These are phyloP conservation scores for Lethocerus indicus DNA, from an alignment of 1,140 invertebrate species.

Conservation along the genomic window DNA sequence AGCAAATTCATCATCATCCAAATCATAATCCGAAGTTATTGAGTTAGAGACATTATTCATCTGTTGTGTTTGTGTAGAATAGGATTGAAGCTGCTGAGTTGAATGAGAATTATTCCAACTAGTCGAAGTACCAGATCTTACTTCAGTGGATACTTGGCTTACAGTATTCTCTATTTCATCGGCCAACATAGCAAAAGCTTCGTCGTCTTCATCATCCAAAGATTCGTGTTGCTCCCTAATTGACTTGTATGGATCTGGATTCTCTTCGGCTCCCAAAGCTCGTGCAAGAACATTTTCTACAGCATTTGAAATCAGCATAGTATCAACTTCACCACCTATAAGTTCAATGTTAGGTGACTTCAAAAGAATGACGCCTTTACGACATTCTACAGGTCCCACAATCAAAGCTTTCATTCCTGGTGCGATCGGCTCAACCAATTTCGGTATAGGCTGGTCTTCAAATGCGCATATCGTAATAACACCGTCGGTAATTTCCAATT, in stretches of 20 bases:
- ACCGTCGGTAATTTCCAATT: slow-evolving; percentile 60
- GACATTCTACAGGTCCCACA: slow-evolving; percentile 47
- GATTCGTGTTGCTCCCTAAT: background rate
- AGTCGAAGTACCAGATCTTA: background rate
- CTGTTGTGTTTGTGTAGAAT: too few relatives aligned
- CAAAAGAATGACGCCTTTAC: slow-evolving; percentile 49
- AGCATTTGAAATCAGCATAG: slow-evolving; percentile 35
- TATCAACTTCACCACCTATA: slow-evolving; percentile 58
- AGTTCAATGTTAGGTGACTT: slow-evolving; percentile 40
- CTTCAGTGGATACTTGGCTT: background rate
- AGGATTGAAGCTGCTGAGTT: too few relatives aligned
- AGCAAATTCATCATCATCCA: too few relatives aligned
- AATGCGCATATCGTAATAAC: slow-evolving; percentile 46
- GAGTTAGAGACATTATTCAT: too few relatives aligned
- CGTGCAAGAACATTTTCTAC: slow-evolving; percentile 39
- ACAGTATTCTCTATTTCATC: slow-evolving; percentile 5
- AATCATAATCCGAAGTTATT: too few relatives aligned
- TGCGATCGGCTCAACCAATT: slow-evolving; percentile 36
- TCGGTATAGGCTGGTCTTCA: slow-evolving; percentile 47
- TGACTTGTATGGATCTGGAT: slow-evolving; percentile 6
- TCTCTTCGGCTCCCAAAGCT: slow-evolving; percentile 28
- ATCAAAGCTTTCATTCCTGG: slow-evolving; percentile 45
- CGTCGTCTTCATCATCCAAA: slow-evolving; percentile 9
- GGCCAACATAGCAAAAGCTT: slow-evolving; percentile 2
- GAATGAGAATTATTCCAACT: background rate